Conservation (phyloP, 2,113 vertebrate genomes). For the Conger conger region DNA sequence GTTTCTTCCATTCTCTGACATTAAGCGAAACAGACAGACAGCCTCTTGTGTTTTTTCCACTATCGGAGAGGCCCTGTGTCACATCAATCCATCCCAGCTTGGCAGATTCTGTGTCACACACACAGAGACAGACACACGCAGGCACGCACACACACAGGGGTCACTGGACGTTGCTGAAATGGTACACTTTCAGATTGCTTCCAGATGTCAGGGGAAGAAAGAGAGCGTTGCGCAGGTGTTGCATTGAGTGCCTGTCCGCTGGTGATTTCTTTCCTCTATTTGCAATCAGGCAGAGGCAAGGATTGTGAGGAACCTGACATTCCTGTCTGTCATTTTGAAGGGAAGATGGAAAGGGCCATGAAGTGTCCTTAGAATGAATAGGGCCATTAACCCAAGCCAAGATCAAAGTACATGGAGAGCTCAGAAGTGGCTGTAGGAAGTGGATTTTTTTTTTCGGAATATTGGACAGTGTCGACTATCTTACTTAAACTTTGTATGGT, state of each 20-base stretch:
- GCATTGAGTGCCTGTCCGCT: constrained; percentile 69
- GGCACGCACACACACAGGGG: constrained; percentile 50
- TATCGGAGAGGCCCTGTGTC: constrained; percentile 30
- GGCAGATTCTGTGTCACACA: constrained; percentile 44
- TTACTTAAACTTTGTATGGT: constrained; percentile 32
- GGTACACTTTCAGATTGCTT: constrained; percentile 65
- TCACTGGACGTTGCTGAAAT: constrained; percentile 65
- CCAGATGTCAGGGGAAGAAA: constrained; percentile 64
- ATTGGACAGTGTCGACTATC: constrained; percentile 23
- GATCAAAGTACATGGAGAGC: constrained; percentile 33
- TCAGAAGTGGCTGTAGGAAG: constrained; percentile 27
- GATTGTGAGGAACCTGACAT: constrained; percentile 64
- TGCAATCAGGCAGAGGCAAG: constrained; percentile 75
- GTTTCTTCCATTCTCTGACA: not conserved
- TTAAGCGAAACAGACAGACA: not conserved
- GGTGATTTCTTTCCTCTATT: constrained; percentile 72
- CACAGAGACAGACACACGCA: not conserved
- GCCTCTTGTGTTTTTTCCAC: constrained; percentile 14
- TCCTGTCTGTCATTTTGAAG: constrained; percentile 68
- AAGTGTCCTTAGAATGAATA: constrained; percentile 57
- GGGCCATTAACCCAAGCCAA: constrained; percentile 45
- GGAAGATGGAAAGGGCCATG: constrained; percentile 57
- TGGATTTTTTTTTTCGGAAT: constrained; percentile 17
- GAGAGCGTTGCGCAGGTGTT: constrained; percentile 58
- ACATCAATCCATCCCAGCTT: constrained; percentile 25